phyloP scores from a whole-genome alignment of 2,888 invertebrate genomes.

The Thumatha senex region DNA sequence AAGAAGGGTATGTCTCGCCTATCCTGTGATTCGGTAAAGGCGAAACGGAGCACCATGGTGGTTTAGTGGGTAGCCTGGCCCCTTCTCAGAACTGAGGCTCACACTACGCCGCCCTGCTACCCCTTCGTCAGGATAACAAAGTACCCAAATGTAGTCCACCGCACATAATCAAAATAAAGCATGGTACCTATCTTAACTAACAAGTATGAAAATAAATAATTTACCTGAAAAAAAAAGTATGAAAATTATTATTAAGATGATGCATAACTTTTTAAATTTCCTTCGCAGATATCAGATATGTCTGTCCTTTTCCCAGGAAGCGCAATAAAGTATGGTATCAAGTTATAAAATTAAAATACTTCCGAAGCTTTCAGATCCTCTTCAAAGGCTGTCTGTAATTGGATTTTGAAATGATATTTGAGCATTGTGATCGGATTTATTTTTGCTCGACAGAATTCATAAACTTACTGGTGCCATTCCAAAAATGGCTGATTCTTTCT shows the following conservation, averaged over 20 bases:
- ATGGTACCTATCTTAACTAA: no score
- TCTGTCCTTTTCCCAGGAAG: constrained; percentile 13
- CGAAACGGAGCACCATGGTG: no score
- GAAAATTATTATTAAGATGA: neutral
- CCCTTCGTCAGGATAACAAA: no score
- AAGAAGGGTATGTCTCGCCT: no score
- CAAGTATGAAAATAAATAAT: no score
- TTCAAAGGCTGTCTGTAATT: constrained; percentile 1
- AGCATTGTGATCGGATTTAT: neutral
- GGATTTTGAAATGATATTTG: neutral
- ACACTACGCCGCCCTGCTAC: no score
- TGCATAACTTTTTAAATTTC: constrained; percentile 31
- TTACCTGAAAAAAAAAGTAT: no score
- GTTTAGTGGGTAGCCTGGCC: no score
- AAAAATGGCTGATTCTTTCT: neutral
- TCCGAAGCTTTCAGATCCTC: neutral
- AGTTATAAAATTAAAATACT: constrained; percentile 5
- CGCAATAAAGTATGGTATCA: constrained; percentile 1
- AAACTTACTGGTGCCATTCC: neutral
- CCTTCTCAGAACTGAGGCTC: no score
- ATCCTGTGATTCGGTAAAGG: no score
- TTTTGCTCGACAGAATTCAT: neutral
- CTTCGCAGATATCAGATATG: constrained; percentile 19
- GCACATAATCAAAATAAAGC: no score
- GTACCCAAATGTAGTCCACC: no score